A percentile compares a stretch with the other conserved stretches of the same genome.
Evolutionary conservation across 2,113 vertebrate genomes (phyloP).

Genomic region (Nannospalax galili): DNA sequence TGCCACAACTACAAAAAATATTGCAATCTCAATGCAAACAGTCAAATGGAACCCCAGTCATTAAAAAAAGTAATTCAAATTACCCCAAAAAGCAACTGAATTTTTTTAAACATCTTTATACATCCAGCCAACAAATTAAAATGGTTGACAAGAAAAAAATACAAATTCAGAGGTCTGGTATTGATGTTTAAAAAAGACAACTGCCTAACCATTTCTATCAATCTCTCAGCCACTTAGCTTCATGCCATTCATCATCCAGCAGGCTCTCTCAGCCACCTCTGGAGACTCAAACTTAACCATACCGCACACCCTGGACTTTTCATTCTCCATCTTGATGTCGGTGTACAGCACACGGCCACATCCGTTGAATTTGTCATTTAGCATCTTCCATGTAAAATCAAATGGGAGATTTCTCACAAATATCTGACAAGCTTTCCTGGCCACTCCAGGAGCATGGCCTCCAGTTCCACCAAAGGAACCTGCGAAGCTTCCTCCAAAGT

Average conservation of each 20-base stretch:
- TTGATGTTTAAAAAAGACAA: constrained; percentile 83
- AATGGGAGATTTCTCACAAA: too few species aligned
- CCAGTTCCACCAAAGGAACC: constrained; percentile 90
- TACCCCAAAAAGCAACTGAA: too few species aligned
- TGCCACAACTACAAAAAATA: too few species aligned
- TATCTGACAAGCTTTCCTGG: constrained; percentile 97
- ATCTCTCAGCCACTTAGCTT: constrained; percentile 97
- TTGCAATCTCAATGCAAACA: too few species aligned
- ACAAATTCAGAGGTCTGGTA: constrained; percentile 83
- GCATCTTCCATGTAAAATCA: too few species aligned
- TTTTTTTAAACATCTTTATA: too few species aligned
- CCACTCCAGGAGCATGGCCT: constrained; percentile 90
- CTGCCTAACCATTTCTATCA: constrained; percentile 94
- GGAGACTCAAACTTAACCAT: constrained; percentile 97
- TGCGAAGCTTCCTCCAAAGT: constrained; percentile 93
- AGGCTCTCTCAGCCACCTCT: constrained; percentile 95
- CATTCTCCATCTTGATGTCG: too few species aligned
- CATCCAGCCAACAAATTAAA: constrained; percentile 86
- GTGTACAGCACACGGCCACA: constrained; percentile 97
- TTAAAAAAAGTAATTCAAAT: too few species aligned
- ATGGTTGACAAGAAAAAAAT: constrained; percentile 85
- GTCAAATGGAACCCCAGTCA: too few species aligned
- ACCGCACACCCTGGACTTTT: constrained; percentile 98
- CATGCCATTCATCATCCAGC: too few species aligned
- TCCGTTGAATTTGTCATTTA: too few species aligned